Conservation (phyloP, 2,888 invertebrate genomes). For the Chrysomela aeneicollis region DNA sequence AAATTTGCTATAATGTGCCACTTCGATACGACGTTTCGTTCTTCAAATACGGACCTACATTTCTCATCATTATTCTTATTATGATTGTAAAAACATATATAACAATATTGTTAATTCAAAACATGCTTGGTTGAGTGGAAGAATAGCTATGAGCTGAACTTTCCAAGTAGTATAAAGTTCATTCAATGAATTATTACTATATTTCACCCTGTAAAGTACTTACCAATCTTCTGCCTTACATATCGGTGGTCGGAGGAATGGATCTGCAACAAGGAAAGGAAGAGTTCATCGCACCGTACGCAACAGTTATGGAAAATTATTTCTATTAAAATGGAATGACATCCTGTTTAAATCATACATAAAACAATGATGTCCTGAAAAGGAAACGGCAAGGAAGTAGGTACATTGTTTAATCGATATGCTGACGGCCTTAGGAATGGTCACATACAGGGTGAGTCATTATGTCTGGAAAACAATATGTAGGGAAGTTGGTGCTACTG, state of each 20-base stretch:
- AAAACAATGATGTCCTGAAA: slow-evolving; percentile 37
- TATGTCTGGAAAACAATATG: slow-evolving; percentile 1
- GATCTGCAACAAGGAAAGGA: slow-evolving; percentile 35
- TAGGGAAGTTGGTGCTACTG: not conserved
- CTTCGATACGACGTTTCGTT: too few species aligned
- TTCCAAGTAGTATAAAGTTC: too few species aligned
- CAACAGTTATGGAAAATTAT: slow-evolving; percentile 29
- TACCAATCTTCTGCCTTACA: slow-evolving; percentile 34
- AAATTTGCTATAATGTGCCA: too few species aligned
- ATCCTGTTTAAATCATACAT: slow-evolving; percentile 35
- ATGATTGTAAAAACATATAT: too few species aligned
- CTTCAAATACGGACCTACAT: too few species aligned
- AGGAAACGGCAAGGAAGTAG: slow-evolving; percentile 37
- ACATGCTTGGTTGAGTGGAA: too few species aligned
- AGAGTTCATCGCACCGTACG: slow-evolving; percentile 31
- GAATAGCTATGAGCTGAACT: too few species aligned
- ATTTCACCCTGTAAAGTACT: slow-evolving; percentile 19
- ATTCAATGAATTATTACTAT: too few species aligned
- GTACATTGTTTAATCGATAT: slow-evolving; percentile 37
- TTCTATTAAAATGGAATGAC: slow-evolving; percentile 34
- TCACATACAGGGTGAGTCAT: slow-evolving; percentile 17
- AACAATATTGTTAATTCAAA: too few species aligned
- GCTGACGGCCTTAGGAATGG: slow-evolving; percentile 13
- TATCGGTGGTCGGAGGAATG: slow-evolving; percentile 28
- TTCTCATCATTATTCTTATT: too few species aligned